These are phyloP conservation scores for Platerodrilus igneus DNA, from an alignment of 2,888 invertebrate species.

Conservation along the genomic window DNA sequence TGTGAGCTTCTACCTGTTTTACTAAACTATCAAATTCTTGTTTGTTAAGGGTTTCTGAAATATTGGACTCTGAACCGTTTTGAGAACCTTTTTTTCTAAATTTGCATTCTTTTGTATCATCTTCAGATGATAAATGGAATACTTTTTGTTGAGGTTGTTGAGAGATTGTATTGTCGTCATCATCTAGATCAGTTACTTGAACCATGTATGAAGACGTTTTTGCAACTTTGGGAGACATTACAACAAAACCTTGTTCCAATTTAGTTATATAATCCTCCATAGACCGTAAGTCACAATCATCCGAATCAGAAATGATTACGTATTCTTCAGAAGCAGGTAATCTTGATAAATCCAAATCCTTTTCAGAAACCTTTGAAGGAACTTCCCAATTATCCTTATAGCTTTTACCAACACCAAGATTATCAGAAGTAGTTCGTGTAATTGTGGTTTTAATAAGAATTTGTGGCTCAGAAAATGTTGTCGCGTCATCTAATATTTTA, in stretches of 20 bases:
- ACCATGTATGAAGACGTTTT: too few relatives aligned
- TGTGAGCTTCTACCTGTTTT: slow-evolving; percentile 13
- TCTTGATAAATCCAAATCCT: slow-evolving; percentile 19
- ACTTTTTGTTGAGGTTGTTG: slow-evolving; percentile 37
- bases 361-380: slow-evolving; percentile 10
- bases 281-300: not conserved
- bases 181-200: slow-evolving; percentile 28
- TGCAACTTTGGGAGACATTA: not conserved
- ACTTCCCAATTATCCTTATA: not conserved
- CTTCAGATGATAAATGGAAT: slow-evolving; percentile 49
- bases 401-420: slow-evolving; percentile 11
- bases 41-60: slow-evolving; percentile 39
- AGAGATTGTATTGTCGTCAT: not conserved
- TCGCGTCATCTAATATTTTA: slow-evolving; percentile 1
- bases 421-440: slow-evolving; percentile 17
- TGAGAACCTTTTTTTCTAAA: slow-evolving; percentile 26
- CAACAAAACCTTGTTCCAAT: slow-evolving; percentile 3
- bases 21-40: slow-evolving; percentile 33
- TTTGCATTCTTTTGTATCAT: slow-evolving; percentile 31
- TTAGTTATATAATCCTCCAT: slow-evolving; percentile 10
- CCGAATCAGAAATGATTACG: not conserved
- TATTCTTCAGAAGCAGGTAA: slow-evolving; percentile 14
- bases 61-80: slow-evolving; percentile 38
- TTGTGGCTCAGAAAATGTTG: not conserved
- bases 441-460: slow-evolving; percentile 10